These are phyloP conservation scores for Podarcis cretensis DNA, from an alignment of 2,113 vertebrate genomes.

Conservation along the genomic window DNA sequence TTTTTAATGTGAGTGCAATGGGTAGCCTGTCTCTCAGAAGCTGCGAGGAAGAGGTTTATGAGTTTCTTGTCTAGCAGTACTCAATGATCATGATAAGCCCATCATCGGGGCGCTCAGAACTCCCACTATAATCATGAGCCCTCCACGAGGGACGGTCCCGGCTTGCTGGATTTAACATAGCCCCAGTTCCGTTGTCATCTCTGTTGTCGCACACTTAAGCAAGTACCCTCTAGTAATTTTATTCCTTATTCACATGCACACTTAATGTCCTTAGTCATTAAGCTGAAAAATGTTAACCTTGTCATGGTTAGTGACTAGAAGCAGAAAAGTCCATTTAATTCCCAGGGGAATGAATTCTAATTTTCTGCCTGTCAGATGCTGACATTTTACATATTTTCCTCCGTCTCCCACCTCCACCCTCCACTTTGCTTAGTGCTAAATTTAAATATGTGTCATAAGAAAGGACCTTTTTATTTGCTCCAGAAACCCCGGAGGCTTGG, in stretches of 20 bases:
- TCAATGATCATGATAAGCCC: neutral
- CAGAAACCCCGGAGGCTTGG: slow-evolving; percentile 61
- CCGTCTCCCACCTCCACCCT: slow-evolving; percentile 15
- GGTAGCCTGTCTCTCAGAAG: neutral
- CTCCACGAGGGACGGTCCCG: neutral
- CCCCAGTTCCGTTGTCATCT: slow-evolving; percentile 35
- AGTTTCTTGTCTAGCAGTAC: neutral
- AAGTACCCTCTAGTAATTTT: slow-evolving; percentile 63
- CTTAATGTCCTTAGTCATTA: slow-evolving; percentile 73
- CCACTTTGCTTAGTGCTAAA: slow-evolving; percentile 62
- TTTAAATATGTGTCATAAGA: slow-evolving; percentile 66
- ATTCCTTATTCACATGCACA: slow-evolving; percentile 62
- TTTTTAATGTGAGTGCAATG: neutral
- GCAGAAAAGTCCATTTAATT: slow-evolving; percentile 73
- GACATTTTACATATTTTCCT: slow-evolving; percentile 77
- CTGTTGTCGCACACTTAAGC: slow-evolving; percentile 50
- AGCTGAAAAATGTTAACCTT: slow-evolving; percentile 76
- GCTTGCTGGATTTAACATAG: slow-evolving; percentile 18
- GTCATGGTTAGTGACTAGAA: slow-evolving; percentile 74
- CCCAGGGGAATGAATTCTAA: slow-evolving; percentile 71
- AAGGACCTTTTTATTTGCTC: slow-evolving; percentile 59
- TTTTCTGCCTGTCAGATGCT: slow-evolving; percentile 78
- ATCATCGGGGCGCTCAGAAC: neutral
- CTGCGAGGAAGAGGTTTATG: neutral
- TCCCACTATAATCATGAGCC: neutral